These are phyloP conservation scores for Zonotrichia leucophrys DNA, from an alignment of 2,113 vertebrate genomes.

Conservation along the genomic window DNA sequence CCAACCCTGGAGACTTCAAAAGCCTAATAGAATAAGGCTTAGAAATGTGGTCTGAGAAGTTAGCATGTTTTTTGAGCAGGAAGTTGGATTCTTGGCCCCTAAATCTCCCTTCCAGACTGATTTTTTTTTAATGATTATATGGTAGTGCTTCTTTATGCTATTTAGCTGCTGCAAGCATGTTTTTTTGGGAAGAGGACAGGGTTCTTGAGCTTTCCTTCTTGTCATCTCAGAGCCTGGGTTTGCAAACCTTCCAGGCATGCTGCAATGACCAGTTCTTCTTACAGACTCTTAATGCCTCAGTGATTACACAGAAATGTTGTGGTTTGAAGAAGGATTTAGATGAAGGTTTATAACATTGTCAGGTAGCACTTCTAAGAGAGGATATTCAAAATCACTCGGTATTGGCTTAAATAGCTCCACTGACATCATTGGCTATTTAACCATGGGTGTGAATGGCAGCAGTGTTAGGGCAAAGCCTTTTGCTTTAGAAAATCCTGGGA, in stretches of 20 bases:
- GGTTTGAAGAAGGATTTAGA: background rate
- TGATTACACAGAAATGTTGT: background rate
- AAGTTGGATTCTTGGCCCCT: background rate
- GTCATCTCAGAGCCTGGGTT: background rate
- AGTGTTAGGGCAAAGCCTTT: background rate
- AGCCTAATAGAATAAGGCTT: background rate
- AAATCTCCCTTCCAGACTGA: background rate
- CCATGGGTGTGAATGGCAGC: background rate
- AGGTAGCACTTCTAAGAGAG: background rate
- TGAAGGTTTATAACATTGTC: background rate
- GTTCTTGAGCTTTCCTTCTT: background rate
- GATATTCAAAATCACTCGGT: background rate
- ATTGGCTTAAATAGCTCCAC: background rate
- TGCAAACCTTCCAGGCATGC: background rate
- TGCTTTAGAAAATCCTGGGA: background rate
- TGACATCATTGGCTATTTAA: background rate
- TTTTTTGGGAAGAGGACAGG: background rate
- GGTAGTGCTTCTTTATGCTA: background rate
- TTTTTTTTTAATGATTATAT: background rate
- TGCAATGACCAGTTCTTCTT: background rate
- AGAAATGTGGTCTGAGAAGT: background rate
- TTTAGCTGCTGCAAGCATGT: background rate
- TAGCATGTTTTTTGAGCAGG: background rate
- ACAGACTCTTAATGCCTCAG: background rate
- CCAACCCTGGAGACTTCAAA: background rate